Evolutionary conservation across 2,888 invertebrate genomes (phyloP), one percentile per base, ranked within the genome.

Genomic region (Villa cingulata): DNA sequence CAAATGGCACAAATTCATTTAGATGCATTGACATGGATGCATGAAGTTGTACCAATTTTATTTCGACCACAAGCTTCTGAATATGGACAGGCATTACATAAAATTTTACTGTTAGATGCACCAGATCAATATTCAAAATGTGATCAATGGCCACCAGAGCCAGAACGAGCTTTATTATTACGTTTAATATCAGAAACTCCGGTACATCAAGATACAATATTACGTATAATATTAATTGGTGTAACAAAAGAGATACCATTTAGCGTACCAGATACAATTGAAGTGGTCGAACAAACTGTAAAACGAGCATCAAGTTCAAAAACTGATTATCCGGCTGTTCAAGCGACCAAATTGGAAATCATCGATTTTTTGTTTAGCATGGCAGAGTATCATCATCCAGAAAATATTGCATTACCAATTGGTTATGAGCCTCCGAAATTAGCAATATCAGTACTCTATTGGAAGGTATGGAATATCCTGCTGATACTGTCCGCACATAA

Each of bases 381-480:
- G 59, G 86, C 88, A 59, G 83, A 86, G 56, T 96, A 95, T 70
- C 84, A 85, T 61, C 87, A 92, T 62, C 94, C 94, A 0, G 94
- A 94, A 58, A 91, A 90, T 61, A 91, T 94, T 57, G 80, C 81
- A 5, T 72, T 95, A 49, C 95, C 96, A 0, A 66, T 78, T 15
- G 89, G 86, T 72, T 89, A 72, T 64, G 74, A 71, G 36, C 84
- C 94, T 0, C 95, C 95, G 0, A 81, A 82, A 55, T 71, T 96
- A 59, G 94, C 91, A 2, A 91, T 96, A 59, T 82, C 88, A n/a
- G 82, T 83, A 50, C 72, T 87, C 48, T 96, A 94, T 69, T 96
- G 96, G 96, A 92, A 92, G 69, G 85, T 86, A 18, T 95, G 95
- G 94, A 72, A 80, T 37, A 81, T 90, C 60, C 72, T 96, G 56